Conservation (phyloP, 1,140 invertebrate species). For the Panagrolaimus sp. region DNA sequence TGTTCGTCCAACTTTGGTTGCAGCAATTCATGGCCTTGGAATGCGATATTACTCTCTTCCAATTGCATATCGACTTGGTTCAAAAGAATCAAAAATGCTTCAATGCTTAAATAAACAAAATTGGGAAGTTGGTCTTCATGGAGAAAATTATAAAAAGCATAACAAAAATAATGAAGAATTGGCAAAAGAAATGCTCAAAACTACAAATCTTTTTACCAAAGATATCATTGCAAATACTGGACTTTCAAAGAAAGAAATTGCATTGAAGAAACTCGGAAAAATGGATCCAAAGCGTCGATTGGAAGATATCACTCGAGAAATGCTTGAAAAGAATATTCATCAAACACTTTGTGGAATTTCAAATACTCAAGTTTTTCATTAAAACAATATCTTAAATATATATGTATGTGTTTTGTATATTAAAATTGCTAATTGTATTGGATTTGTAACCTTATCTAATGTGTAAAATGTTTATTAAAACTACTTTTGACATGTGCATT, state of each 20-base stretch:
- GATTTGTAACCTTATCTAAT: no score
- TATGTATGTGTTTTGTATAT: no score
- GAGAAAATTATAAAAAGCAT: background rate
- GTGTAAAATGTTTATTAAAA: no score
- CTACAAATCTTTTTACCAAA: constrained; percentile 32
- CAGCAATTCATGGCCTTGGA: constrained; percentile 26
- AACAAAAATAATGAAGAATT: constrained; percentile 22
- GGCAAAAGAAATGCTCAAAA: constrained; percentile 35
- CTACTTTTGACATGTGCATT: no score
- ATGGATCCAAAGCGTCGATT: constrained; percentile 39
- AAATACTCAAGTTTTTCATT: constrained; percentile 18
- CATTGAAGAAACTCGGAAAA: constrained; percentile 25
- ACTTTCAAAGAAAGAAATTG: constrained; percentile 27
- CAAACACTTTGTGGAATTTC: constrained; percentile 1
- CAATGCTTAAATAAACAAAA: constrained; percentile 34
- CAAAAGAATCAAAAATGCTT: constrained; percentile 27
- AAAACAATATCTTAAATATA: no score
- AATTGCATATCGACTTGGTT: constrained; percentile 25
- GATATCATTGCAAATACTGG: constrained; percentile 7
- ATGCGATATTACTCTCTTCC: constrained; percentile 29
- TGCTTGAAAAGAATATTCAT: constrained; percentile 36
- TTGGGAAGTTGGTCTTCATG: constrained; percentile 10
- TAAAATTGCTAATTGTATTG: no score
- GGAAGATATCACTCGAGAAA: constrained; percentile 21
- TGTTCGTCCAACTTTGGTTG: constrained; percentile 17